Evolutionary conservation across 2,113 vertebrate species (phyloP).

Genomic region (Platysternon megacephalum): DNA sequence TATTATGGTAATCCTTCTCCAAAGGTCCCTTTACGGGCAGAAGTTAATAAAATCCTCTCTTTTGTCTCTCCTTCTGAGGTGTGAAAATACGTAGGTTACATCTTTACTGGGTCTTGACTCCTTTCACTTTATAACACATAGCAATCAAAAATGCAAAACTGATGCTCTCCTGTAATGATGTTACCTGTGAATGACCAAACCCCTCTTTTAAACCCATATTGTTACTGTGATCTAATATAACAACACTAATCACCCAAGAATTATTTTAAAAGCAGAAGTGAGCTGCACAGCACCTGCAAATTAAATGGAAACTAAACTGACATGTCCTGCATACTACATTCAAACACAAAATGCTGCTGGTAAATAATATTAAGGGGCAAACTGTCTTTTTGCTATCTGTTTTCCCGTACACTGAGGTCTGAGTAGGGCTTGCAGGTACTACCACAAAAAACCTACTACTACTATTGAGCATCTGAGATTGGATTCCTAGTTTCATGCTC

Average conservation of each 20-base stretch:
- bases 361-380: background rate
- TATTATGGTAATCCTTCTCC: slow-evolving; percentile 10
- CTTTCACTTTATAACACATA: background rate
- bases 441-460: background rate
- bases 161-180: background rate
- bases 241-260: background rate
- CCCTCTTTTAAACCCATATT: background rate
- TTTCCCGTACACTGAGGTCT: background rate
- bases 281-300: background rate
- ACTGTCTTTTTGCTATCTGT: rapidly evolving
- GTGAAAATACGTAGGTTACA: background rate
- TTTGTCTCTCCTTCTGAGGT: background rate
- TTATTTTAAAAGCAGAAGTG: background rate
- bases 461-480: background rate
- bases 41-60: slow-evolving; percentile 27
- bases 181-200: background rate
- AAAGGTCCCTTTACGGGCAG: slow-evolving; percentile 33
- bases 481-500: background rate
- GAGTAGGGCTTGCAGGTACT: background rate
- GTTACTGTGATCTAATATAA: background rate
- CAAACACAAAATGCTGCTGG: background rate
- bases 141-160: background rate
- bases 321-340: background rate
- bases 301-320: background rate
- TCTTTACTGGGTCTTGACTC: background rate